Percentiles rank a stretch among this genome's conserved stretches.
phyloP scores from a whole-genome alignment of 2,797 vertebrate species.

The Gorsachius magnificus region DNA sequence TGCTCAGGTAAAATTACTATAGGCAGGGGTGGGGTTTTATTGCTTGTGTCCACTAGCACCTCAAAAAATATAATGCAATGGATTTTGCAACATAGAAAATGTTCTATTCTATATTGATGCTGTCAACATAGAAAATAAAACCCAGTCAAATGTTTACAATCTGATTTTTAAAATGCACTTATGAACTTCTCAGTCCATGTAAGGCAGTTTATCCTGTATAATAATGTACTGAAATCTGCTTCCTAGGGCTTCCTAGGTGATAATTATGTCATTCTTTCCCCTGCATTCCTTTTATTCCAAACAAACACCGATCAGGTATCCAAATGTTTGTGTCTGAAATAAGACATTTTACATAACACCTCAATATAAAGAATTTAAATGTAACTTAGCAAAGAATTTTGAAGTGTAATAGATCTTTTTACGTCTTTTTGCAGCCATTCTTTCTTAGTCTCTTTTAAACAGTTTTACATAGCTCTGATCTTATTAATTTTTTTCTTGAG shows the following conservation, averaged over 20 bases:
- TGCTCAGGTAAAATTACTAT: not conserved
- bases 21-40: not conserved
- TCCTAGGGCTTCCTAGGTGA: not conserved
- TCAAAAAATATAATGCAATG: not conserved
- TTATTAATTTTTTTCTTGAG: not conserved
- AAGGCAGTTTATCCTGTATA: not conserved
- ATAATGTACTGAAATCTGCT: not conserved
- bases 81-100: not conserved
- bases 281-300: not conserved
- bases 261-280: not conserved
- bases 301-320: not conserved
- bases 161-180: not conserved
- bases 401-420: not conserved
- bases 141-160: not conserved
- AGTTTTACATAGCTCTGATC: not conserved
- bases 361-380: not conserved
- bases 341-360: accelerated
- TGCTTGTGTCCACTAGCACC: not conserved
- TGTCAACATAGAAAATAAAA: not conserved
- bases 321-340: not conserved
- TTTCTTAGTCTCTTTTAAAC: not conserved
- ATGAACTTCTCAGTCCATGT: not conserved
- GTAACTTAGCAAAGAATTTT: not conserved
- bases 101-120: too few relatives aligned
- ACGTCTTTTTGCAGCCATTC: not conserved